These are phyloP conservation scores for Pectinophora gossypiella DNA, from an alignment of 1,140 invertebrate species.

Conservation along the genomic window DNA sequence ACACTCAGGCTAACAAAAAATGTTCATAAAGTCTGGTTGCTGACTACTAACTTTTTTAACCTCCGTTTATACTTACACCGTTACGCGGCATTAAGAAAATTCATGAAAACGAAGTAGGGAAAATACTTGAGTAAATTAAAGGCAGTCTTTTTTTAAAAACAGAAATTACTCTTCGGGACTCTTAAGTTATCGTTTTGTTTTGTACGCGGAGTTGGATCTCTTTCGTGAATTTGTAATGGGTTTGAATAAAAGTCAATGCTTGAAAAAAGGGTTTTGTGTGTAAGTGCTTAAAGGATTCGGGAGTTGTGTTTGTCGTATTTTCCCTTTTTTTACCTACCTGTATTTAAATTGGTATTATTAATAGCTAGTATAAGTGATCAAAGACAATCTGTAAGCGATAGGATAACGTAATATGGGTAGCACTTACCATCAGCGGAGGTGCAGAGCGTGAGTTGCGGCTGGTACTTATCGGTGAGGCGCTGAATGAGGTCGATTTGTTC, in stretches of 20 bases:
- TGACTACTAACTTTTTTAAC: neutral
- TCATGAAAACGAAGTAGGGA: too few species aligned
- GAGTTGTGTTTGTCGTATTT: too few species aligned
- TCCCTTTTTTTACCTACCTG: too few species aligned
- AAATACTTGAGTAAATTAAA: too few species aligned
- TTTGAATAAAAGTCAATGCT: neutral
- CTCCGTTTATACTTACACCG: neutral
- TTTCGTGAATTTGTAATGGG: neutral
- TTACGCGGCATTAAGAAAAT: neutral
- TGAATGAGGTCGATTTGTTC: constrained; percentile 93
- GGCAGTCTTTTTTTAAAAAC: too few species aligned
- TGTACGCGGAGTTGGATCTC: neutral
- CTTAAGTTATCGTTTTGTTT: neutral
- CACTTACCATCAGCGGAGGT: constrained; percentile 83
- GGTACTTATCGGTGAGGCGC: constrained; percentile 87
- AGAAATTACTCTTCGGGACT: neutral
- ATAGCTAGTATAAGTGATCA: too few species aligned
- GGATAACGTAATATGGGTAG: too few species aligned
- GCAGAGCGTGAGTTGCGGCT: constrained; percentile 85
- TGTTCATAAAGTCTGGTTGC: neutral
- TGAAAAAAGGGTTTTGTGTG: too few species aligned
- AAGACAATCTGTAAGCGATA: too few species aligned
- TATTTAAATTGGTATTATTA: too few species aligned
- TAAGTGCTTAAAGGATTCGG: too few species aligned
- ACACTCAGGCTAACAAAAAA: neutral